Evolutionary conservation across 2,888 invertebrate genomes (phyloP).

Genomic region (Mesorhabditis belari): DNA sequence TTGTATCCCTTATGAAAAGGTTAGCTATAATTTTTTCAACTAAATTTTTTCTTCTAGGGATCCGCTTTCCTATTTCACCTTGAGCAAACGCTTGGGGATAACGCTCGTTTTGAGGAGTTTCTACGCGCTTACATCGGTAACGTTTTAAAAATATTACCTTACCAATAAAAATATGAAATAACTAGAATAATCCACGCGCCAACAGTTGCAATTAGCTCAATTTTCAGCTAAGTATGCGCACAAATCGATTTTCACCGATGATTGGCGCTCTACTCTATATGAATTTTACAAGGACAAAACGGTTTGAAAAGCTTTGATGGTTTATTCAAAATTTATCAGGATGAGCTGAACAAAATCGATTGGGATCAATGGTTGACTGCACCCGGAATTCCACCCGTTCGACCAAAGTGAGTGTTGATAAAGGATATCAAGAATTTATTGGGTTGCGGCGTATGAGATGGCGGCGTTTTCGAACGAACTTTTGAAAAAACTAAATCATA

Average conservation of each 20-base stretch:
- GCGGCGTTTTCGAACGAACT: too few species aligned
- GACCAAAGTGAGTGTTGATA: too few species aligned
- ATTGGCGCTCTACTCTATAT: conserved; percentile 71
- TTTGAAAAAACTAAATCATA: too few species aligned
- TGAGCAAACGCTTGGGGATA: conserved; percentile 66
- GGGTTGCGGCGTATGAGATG: too few species aligned
- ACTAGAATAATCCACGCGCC: background rate
- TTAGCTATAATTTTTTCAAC: conserved; percentile 11
- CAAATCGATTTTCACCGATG: conserved; percentile 75
- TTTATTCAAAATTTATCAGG: too few species aligned
- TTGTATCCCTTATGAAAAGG: conserved; percentile 79
- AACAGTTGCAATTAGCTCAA: background rate
- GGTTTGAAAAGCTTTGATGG: too few species aligned
- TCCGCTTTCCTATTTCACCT: conserved; percentile 16
- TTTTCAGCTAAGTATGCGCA: conserved; percentile 52
- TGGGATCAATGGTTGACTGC: conserved; percentile 81
- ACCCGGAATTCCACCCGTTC: conserved; percentile 71
- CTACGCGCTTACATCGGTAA: conserved; percentile 23
- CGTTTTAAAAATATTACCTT: too few species aligned
- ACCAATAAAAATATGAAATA: too few species aligned
- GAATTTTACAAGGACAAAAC: conserved; percentile 64
- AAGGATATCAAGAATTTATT: too few species aligned
- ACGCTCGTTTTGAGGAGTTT: conserved; percentile 21
- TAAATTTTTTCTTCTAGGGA: conserved; percentile 8
- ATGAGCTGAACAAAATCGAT: conserved; percentile 64